Evolutionary conservation across 2,113 vertebrate species (phyloP).

Genomic region (Callocephalon fimbriatum): DNA sequence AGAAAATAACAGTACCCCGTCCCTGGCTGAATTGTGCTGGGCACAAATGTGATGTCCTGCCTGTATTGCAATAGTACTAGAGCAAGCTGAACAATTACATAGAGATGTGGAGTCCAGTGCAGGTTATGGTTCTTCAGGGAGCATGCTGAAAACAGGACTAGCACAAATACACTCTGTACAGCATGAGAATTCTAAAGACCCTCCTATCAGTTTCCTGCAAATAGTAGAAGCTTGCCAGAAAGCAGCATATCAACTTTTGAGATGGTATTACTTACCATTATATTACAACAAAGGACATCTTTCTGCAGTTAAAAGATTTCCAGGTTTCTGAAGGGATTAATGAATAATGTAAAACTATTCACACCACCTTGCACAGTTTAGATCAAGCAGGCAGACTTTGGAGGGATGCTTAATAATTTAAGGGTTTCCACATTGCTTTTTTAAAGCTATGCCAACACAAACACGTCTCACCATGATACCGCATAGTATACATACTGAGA

Average conservation of each 20-base stretch:
- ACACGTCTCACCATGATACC: background rate
- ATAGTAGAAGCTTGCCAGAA: background rate
- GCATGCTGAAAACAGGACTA: background rate
- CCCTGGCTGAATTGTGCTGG: background rate
- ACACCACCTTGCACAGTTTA: background rate
- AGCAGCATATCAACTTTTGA: background rate
- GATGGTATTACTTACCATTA: background rate
- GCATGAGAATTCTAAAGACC: background rate
- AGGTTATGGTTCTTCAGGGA: fast-evolving
- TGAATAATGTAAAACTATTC: background rate
- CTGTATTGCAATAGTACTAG: background rate
- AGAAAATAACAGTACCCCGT: background rate
- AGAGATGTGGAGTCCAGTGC: fast-evolving
- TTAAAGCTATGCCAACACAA: background rate
- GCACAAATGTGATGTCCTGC: fast-evolving
- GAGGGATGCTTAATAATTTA: background rate
- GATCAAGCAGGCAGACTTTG: background rate
- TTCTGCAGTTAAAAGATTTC: background rate
- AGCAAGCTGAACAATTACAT: no score
- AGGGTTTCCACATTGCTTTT: background rate
- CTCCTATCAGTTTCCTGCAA: background rate
- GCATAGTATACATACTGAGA: background rate
- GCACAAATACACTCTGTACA: fast-evolving
- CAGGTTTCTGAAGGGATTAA: background rate
- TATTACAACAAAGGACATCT: background rate